These are phyloP conservation scores for Dicranocentrus wangi DNA, from an alignment of 2,888 invertebrate species.

Conservation along the genomic window DNA sequence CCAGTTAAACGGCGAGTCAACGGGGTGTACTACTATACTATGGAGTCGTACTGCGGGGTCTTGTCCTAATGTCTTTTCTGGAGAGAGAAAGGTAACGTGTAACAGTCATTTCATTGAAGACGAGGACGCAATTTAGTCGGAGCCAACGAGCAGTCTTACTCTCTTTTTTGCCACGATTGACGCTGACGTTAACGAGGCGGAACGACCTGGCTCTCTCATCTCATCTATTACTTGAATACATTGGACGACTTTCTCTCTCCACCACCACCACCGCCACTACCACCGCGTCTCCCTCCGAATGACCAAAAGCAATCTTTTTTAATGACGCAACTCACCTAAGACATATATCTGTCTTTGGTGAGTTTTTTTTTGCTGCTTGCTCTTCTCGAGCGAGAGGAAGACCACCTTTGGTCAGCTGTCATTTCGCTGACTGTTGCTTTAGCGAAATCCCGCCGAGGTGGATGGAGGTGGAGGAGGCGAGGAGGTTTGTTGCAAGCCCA, in stretches of 20 bases:
- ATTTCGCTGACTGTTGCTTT: slow-evolving; percentile 63
- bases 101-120: too few relatives aligned
- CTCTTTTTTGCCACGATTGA: slow-evolving; percentile 62
- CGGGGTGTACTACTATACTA: neutral
- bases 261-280: neutral
- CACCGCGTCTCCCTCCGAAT: too few relatives aligned
- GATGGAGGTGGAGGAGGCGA: neutral
- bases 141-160: slow-evolving; percentile 32
- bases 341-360: slow-evolving; percentile 58
- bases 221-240: slow-evolving; percentile 40
- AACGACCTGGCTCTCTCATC: slow-evolving; percentile 60
- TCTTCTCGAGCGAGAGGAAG: neutral
- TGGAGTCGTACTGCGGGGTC: neutral
- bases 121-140: slow-evolving; percentile 37
- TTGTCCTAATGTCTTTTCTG: slow-evolving; percentile 9
- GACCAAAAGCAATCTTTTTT: slow-evolving; percentile 65
- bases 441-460: too few relatives aligned
- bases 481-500: neutral
- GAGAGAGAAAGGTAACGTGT: neutral
- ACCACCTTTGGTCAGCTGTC: slow-evolving; percentile 59
- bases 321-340: slow-evolving; percentile 58
- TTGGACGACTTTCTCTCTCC: neutral
- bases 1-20: slow-evolving; percentile 4
- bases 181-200: slow-evolving; percentile 65
- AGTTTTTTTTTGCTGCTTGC: slow-evolving; percentile 43